Conservation (phyloP, 1,140 invertebrate genomes). For the Ptiloglossa arizonensis region DNA sequence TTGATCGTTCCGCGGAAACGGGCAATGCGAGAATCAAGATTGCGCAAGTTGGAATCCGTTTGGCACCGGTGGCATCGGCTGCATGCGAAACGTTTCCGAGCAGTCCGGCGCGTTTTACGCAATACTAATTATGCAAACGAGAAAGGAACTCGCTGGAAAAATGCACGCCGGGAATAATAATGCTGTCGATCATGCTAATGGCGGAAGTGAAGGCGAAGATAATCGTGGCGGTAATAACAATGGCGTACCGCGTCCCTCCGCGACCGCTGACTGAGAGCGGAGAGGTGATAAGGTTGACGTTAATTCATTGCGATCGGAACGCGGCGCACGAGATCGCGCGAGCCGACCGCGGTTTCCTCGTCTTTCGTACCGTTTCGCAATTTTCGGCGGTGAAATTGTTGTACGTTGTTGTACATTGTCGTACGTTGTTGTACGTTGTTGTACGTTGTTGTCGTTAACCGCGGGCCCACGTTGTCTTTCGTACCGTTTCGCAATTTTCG, state of each 20-base stretch:
- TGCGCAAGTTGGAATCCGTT: constrained; percentile 36
- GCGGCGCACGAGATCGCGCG: constrained; percentile 21
- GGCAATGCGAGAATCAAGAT: constrained; percentile 10
- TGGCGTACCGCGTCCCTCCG: constrained; percentile 28
- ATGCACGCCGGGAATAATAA: constrained; percentile 64
- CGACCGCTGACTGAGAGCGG: constrained; percentile 29
- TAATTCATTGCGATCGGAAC: constrained; percentile 55
- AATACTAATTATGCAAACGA: constrained; percentile 64
- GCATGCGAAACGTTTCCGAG: constrained; percentile 34
- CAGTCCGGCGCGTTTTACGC: constrained; percentile 53
- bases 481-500: constrained; percentile 28
- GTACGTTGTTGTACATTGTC: too few species aligned
- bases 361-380: constrained; percentile 34
- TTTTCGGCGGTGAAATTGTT: constrained; percentile 13
- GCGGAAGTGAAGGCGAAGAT: constrained; percentile 58
- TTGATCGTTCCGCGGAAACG: too few species aligned
- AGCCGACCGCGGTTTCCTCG: too few species aligned
- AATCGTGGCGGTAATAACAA: constrained; percentile 57
- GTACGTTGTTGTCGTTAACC: constrained; percentile 15
- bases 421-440: too few species aligned
- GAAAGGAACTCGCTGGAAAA: constrained; percentile 52
- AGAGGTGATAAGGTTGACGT: constrained; percentile 58
- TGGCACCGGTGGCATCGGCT: constrained; percentile 1
- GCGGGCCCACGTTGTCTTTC: constrained; percentile 7
- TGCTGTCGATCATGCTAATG: constrained; percentile 66